Base-by-base conservation (phyloP, 2,797 vertebrate genomes). In the Craterocephalus amniculus region DNA sequence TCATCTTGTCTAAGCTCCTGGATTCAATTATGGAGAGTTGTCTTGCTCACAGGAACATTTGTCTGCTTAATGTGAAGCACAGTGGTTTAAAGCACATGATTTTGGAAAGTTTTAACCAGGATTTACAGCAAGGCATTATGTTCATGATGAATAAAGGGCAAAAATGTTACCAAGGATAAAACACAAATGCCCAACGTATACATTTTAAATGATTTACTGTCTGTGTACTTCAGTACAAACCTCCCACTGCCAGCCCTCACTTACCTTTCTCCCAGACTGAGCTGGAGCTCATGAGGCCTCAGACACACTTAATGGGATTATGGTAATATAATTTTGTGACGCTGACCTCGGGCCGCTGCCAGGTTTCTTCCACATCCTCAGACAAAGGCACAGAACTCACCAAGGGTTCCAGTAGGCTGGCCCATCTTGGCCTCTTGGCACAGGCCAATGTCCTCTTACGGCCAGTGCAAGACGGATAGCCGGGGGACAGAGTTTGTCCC, bases 221-320 rank as follows among this genome's bases (percentile, higher is more conserved):
- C 66, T 79, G 48, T 29, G 29, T 32, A 64, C 51, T 72, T 72
- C 10, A 73, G 52, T 66, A 24, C 76, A 67, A 74, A 78, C 51
- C 67, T 76, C 72, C 79, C 80, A 67, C 84, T 54, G 79, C 65
- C 83, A 77, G 72, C 60, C 61, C 79, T 86, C 77, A 75, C 74
- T 75, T 85, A 85, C 76, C 77, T 78, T 87, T 69, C 85, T 88
- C 70, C 73, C 83, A 80, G 82, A 76, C 87, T 81, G 86, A 88
- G 86, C 84, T 73, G 81, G 76, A 84, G 88, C 91, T 89, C 89
- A 88, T 87, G 91, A 89, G 89, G 87, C 88, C 90, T 92, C 91
- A 89, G 94, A 94, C 93, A 93, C 93, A 90, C 91, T 93, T 95
- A 95, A 95, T 94, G 91, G 91, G 92, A 94, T 95, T 95, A 94